Percentiles rank a stretch among this genome's conserved stretches.
These are phyloP conservation scores for Smittia aterrima DNA, from an alignment of 2,888 invertebrate genomes.

Conservation along the genomic window DNA sequence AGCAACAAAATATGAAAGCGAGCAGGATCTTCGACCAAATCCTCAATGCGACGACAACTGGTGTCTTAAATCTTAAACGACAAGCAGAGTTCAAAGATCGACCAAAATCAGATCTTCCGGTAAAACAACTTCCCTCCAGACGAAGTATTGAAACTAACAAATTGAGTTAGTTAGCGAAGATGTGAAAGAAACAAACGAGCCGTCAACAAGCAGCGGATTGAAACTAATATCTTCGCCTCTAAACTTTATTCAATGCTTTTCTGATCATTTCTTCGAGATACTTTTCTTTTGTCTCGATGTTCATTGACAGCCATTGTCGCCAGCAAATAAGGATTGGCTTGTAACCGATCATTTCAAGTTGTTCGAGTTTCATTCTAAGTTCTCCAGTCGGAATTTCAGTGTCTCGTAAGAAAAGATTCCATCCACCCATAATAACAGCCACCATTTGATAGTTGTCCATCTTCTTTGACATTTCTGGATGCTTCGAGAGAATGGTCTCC, in stretches of 20 bases:
- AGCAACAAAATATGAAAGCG: no score
- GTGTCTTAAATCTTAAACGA: slow-evolving; percentile 68
- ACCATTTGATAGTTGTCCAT: slow-evolving; percentile 53
- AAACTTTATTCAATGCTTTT: neutral
- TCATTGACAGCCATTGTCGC: neutral
- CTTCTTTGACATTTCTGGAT: slow-evolving; percentile 44
- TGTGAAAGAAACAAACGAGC: slow-evolving; percentile 50
- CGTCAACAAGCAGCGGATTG: slow-evolving; percentile 46
- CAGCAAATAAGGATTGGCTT: slow-evolving; percentile 58
- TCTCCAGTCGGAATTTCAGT: slow-evolving; percentile 59
- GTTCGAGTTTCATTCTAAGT: slow-evolving; percentile 62
- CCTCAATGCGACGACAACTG: slow-evolving; percentile 80
- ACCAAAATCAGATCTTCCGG: slow-evolving; percentile 60
- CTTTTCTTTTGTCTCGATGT: neutral
- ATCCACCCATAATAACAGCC: slow-evolving; percentile 61
- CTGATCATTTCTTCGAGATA: neutral
- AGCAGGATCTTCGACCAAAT: slow-evolving; percentile 88
- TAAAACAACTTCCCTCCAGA: slow-evolving; percentile 55
- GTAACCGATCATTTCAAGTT: slow-evolving; percentile 63
- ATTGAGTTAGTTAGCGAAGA: slow-evolving; percentile 65
- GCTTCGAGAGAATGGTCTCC: slow-evolving; percentile 45
- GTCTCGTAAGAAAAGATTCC: slow-evolving; percentile 61
- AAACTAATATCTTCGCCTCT: slow-evolving; percentile 43
- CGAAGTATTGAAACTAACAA: slow-evolving; percentile 63
- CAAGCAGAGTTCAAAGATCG: slow-evolving; percentile 63